Conservation (phyloP, 2,888 invertebrate genomes). For the Cephus runcator region DNA sequence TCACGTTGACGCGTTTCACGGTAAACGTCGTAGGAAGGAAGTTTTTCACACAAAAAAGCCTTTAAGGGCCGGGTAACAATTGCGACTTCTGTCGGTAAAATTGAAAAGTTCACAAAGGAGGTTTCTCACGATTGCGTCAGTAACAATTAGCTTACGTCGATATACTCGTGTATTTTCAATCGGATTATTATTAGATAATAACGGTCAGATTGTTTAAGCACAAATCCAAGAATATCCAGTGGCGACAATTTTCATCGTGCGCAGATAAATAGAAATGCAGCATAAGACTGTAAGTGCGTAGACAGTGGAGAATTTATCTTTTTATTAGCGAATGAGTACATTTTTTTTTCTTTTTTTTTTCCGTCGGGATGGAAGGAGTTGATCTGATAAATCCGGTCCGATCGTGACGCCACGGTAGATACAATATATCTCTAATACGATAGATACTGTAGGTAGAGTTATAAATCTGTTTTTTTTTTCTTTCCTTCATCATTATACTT, state of each 20-base stretch:
- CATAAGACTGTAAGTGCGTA: not conserved
- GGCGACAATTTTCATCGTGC: not conserved
- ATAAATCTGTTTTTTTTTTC: slow-evolving; percentile 36
- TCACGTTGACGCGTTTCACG: not conserved
- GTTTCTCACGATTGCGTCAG: not conserved
- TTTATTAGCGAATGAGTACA: not conserved
- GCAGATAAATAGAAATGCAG: not conserved
- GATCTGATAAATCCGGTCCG: not conserved
- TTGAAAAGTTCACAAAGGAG: not conserved
- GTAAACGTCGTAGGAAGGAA: not conserved
- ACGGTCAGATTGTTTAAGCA: not conserved
- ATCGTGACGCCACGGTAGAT: slow-evolving; percentile 19
- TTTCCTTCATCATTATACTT: slow-evolving; percentile 5
- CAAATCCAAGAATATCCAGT: not conserved
- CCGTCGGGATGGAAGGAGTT: not conserved
- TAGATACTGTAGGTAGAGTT: slow-evolving; percentile 43
- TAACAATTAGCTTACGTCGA: not conserved
- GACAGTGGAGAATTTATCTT: not conserved
- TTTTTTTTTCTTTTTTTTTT: not conserved
- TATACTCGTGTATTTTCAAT: not conserved
- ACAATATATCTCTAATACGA: slow-evolving; percentile 9
- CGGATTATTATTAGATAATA: not conserved
- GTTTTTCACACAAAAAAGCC: not conserved
- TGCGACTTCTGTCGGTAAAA: not conserved
- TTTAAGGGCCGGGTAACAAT: not conserved